Evolutionary conservation across 2,113 vertebrate genomes (phyloP), one percentile per base, ranked within the genome.

Genomic region (Coptodon rendalli): DNA sequence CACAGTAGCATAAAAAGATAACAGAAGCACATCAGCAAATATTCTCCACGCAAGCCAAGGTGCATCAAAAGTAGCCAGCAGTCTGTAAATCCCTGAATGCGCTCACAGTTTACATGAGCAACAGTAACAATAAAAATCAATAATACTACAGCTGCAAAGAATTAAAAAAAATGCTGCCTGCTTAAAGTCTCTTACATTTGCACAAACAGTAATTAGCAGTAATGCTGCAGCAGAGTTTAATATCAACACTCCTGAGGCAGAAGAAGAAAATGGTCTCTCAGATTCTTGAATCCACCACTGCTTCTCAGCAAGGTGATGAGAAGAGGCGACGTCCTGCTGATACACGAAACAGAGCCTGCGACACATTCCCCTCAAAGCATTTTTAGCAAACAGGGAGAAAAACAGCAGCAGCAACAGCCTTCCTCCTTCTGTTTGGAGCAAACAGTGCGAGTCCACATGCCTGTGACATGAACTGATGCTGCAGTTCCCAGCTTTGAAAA

Each of bases 71-170:
- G 73, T 57, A 82, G 89, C 86, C 81, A 71, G 56, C 61, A 45
- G 83, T 84, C 36, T 81, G 83, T 59, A 89, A 81, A 90, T 93
- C 92, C 93, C 94, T 93, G 94, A 94, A 93, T 82, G 22, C 2
- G 87, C 91, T 91, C 91, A 88, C 63, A 4, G 38, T 48, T 84
- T 66, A 86, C 82, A 89, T 87, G 91, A 93, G 91, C 86, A 78
- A 86, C 79, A 56, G 57, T 34, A 9, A 83, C 19, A 17, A 83
- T 27, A 63, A 82, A 84, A 82, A 85, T 50, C 45, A 87, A 73
- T n/a, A 86, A 66, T 11, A 81, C 50, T 80, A 53, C 66, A 5
- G 84, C 59, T 83, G 43, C 81, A 80, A 61, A 5, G 45, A 78
- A 78, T 78, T 2, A 0, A 6, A 5, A 61, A 56, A 86, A 59